phyloP scores from a whole-genome alignment of 2,888 invertebrate species.

The Dryobota labecula region DNA sequence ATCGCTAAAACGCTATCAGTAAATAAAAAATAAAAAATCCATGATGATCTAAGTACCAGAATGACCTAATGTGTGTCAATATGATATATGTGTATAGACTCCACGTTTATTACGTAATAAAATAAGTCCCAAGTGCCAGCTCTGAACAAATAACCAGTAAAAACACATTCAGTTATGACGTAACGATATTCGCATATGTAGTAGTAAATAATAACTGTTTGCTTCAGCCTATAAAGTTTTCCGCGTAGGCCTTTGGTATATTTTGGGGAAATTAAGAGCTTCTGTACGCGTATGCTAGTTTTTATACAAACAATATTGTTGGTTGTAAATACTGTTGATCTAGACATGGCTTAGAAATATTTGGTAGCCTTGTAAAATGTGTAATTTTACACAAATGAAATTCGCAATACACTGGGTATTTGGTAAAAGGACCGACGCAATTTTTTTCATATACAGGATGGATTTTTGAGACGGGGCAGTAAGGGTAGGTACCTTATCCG shows the following conservation, averaged over 20 bases:
- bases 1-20: too few relatives aligned
- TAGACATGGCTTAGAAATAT: conserved; percentile 3
- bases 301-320: conserved; percentile 12
- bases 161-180: conserved; percentile 45
- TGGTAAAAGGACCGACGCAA: too few relatives aligned
- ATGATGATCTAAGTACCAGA: neutral
- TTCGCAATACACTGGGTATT: neutral
- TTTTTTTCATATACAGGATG: too few relatives aligned
- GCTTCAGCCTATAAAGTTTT: conserved; percentile 44
- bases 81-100: conserved; percentile 24
- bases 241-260: conserved; percentile 17
- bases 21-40: neutral
- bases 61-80: conserved; percentile 31
- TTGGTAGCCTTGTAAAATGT: conserved; percentile 1
- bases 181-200: conserved; percentile 37
- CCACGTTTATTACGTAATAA: conserved; percentile 37
- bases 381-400: neutral
- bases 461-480: too few relatives aligned
- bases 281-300: conserved; percentile 21
- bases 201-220: conserved; percentile 47
- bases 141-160: conserved; percentile 52
- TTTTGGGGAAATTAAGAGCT: conserved; percentile 38
- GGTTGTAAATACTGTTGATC: conserved; percentile 13
- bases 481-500: too few relatives aligned
- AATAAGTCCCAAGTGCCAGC: conserved; percentile 31